Base-by-base conservation (phyloP, 2,797 vertebrate species). In the Spondyliosoma cantharus region DNA sequence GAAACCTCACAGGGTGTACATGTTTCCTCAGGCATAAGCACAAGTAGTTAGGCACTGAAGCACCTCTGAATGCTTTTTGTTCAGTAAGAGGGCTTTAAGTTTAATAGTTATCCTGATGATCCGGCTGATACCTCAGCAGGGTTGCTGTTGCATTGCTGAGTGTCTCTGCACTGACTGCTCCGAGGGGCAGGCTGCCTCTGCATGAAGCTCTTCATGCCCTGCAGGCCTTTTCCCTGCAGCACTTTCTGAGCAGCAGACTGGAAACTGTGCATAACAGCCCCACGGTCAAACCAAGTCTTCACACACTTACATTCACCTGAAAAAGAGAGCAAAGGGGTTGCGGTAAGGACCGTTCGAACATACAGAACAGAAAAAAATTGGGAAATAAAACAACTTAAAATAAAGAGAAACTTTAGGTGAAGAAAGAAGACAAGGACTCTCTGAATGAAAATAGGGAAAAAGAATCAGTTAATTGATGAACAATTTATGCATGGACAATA, bases 281-380 rank as follows among this genome's bases (percentile, higher is more conserved):
- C 92, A 13, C 81, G 94, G 90, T 95, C 95, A 89, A 98, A 97
- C 97, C 97, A 99, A 46, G 73, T 83, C 52, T 85, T 90, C 66
- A 97, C 86, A 0, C 76, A 90, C 67, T 72, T 86, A 76, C 92
- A 80, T 24, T 96, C 95, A 22, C 91, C 97, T 98, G 86, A 17
- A 37, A 32, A 46, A 12, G 2, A 63, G 62, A 24, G 29, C n/a
- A 2, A 74, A 65, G 11, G 37, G 17, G 52, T 63, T 52, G 19
- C 1, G 9, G 11, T 43, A 46, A 27, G 52, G 2, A 49, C 7
- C 2, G 2, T 32, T 71, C 6, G 1, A 76, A 59, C 37, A 76
- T 0, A 32, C n/a, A 43, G 3, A 37, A 48, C 22, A 13, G 37
- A 37, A 37, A 54, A 12, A 22, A 19, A 46, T 8, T 0, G 1